Evolutionary conservation across 1,140 invertebrate genomes (phyloP).

Genomic region (Nephila pilipes): DNA sequence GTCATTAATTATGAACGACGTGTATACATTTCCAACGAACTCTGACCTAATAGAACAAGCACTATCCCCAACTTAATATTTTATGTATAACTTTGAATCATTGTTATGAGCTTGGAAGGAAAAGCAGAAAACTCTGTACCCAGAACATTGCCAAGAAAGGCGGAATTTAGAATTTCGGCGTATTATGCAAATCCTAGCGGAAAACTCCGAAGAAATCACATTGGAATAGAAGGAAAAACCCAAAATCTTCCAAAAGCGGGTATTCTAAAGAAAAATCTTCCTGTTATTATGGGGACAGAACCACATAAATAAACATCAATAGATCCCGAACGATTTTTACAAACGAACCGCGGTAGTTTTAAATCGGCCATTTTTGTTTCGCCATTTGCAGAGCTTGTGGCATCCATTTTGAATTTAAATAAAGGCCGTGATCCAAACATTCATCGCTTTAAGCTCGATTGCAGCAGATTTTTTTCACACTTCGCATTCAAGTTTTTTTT

Average conservation of each 20-base stretch:
- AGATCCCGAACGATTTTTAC: constrained; percentile 25
- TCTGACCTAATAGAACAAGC: not conserved
- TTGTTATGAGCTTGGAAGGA: not conserved
- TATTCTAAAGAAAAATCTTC: not conserved
- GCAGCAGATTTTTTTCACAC: not conserved
- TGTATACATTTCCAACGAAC: not conserved
- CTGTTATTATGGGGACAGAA: constrained; percentile 15
- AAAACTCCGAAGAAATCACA: constrained; percentile 4
- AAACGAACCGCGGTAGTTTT: constrained; percentile 1
- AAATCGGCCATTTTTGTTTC: constrained; percentile 14
- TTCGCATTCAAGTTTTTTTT: not conserved
- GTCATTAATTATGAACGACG: not conserved
- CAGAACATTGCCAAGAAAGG: not conserved
- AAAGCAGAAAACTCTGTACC: not conserved
- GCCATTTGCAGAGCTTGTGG: not conserved
- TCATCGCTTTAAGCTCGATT: constrained; percentile 16
- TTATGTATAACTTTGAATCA: constrained; percentile 9
- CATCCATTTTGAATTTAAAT: constrained; percentile 32
- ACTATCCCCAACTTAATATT: not conserved
- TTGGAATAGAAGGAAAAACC: not conserved
- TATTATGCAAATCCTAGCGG: constrained; percentile 20
- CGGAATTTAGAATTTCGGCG: constrained; percentile 8
- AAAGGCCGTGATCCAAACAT: not conserved
- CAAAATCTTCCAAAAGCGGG: not conserved
- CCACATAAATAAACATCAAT: constrained; percentile 39